Evolutionary conservation across 2,113 vertebrate genomes (phyloP).

Genomic region (Albula glossodonta): DNA sequence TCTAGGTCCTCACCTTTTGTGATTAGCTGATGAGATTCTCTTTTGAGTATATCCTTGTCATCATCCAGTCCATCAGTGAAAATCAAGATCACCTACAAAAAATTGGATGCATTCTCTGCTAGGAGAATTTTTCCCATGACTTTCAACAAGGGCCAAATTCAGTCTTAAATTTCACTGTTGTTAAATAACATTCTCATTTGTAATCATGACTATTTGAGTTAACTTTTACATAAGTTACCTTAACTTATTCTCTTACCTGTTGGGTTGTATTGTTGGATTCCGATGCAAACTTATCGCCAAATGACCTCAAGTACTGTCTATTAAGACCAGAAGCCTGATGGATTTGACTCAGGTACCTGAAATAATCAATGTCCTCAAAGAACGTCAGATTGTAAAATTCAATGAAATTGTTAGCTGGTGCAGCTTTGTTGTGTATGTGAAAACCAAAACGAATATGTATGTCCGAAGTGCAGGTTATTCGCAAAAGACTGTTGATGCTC

Average conservation of each 20-base stretch:
- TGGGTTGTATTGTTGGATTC: neutral
- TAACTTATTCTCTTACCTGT: neutral
- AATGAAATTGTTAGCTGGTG: neutral
- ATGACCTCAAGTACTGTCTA: conserved; percentile 6
- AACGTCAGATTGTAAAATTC: neutral
- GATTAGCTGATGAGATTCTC: no score
- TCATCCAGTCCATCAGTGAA: conserved; percentile 28
- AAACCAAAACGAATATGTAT: neutral
- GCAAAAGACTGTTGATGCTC: neutral
- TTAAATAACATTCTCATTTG: neutral
- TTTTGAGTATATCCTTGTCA: neutral
- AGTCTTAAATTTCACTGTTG: neutral
- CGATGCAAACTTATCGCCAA: conserved; percentile 11
- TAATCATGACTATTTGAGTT: no score
- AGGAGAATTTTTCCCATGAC: no score
- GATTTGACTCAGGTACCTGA: neutral
- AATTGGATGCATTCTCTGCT: neutral
- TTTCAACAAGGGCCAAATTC: no score
- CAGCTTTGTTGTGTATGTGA: conserved; percentile 14
- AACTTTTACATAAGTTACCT: no score
- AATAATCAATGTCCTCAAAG: neutral
- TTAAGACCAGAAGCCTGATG: neutral
- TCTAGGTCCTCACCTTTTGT: no score
- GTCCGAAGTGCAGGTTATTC: neutral
- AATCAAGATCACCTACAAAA: conserved; percentile 20